Percentiles rank a stretch among this genome's conserved stretches.
phyloP scores from a whole-genome alignment of 2,888 invertebrate species.

The Pycnomerus fuliginosus region DNA sequence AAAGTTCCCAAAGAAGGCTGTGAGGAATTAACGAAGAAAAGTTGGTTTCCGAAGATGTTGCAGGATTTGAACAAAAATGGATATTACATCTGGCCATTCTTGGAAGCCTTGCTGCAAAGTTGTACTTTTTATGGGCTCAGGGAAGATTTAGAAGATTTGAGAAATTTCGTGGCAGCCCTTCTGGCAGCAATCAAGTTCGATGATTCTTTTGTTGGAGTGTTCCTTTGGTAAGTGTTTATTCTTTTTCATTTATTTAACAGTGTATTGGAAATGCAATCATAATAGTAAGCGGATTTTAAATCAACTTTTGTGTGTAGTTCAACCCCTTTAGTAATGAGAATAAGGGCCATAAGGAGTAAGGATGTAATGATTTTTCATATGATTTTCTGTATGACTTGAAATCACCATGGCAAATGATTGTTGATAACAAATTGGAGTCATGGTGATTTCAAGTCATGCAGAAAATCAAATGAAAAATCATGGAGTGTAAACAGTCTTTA shows the following conservation, averaged over 20 bases:
- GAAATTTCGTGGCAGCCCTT: conserved; percentile 59
- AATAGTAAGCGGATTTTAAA: not conserved
- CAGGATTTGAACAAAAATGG: conserved; percentile 56
- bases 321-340: too few species aligned
- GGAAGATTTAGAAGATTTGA: conserved; percentile 54
- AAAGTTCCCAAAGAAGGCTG: conserved; percentile 58
- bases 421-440: too few species aligned
- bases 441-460: too few species aligned
- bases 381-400: too few species aligned
- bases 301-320: too few species aligned
- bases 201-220: conserved; percentile 55
- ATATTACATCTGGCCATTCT: conserved; percentile 59
- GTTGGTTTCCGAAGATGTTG: conserved; percentile 56
- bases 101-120: conserved; percentile 58
- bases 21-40: conserved; percentile 52
- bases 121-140: conserved; percentile 56
- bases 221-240: conserved; percentile 58
- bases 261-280: not conserved
- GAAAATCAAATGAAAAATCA: too few species aligned
- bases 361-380: too few species aligned
- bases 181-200: conserved; percentile 63
- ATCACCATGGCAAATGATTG: too few species aligned
- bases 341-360: too few species aligned
- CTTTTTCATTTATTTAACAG: not conserved
- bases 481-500: too few species aligned